Evolutionary conservation across 2,888 invertebrate genomes (phyloP), one percentile per base, ranked within the genome.

Genomic region (Diaprepes abbreviatus): DNA sequence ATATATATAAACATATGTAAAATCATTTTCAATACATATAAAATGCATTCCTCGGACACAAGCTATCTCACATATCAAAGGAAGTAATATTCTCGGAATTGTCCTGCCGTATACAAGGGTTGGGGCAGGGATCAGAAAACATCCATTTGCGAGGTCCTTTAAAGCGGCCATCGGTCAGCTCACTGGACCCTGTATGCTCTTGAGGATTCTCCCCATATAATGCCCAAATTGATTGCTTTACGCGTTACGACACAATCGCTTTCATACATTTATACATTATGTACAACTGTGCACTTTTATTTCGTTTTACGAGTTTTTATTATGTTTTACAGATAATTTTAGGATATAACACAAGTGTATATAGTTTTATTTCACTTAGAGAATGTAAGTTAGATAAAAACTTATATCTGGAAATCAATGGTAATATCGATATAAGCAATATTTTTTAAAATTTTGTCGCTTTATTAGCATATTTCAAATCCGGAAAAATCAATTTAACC

Each of bases 31-130:
- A n/a, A n/a, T n/a, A n/a, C n/a, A n/a, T n/a, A 74, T 73, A 77
- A 78, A 77, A 76, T 79, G 80, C 81, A 81, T 81, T 79, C 79
- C 78, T 7, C 35, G 35, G n/a, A 35, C 14, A 14, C 1, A 16
- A 33, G 80, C 81, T 76, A 81, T 82, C 82, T 83, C 82, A 79
- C 82, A 83, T 83, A 83, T 83, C 83, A 84, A 84, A 84, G 83
- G 82, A 81, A 81, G 83, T 81, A 83, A 83, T 84, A 84, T 83
- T 84, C 81, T 80, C 78, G 79, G 80, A 83, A 82, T 80, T 63
- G 63, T 45, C 60, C 68, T 57, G 57, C 63, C 43, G 43, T 67
- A 67, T 59, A 81, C 77, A 74, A 73, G 79, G 81, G 77, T 79
- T 77, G 65, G 57, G 80, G 80, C 78, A 81, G 78, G 78, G 66